Evolutionary conservation across 2,113 vertebrate genomes (phyloP).

Genomic region (Solea senegalensis): DNA sequence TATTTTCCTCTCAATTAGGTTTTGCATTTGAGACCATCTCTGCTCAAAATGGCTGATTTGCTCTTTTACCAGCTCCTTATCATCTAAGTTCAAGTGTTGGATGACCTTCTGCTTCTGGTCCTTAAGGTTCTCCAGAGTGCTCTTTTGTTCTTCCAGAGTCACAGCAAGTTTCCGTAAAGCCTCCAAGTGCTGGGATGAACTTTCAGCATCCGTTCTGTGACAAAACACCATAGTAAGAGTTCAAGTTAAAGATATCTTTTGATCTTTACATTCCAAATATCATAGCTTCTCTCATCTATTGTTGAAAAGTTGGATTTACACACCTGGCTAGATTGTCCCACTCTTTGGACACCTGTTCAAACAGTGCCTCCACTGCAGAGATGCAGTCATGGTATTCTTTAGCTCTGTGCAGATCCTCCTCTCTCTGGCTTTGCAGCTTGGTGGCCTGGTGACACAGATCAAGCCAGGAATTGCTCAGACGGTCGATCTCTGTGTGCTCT

Average conservation of each 20-base stretch:
- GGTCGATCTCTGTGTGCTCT: slow-evolving; percentile 88
- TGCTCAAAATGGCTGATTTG: slow-evolving; percentile 93
- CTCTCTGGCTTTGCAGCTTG: slow-evolving; percentile 86
- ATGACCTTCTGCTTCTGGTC: slow-evolving; percentile 90
- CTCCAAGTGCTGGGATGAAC: slow-evolving; percentile 89
- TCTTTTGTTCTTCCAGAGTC: slow-evolving; percentile 85
- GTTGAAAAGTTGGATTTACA: not conserved
- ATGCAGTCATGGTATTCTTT: slow-evolving; percentile 88
- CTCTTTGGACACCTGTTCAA: slow-evolving; percentile 93
- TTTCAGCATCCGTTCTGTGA: slow-evolving; percentile 91
- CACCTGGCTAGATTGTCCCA: slow-evolving; percentile 97
- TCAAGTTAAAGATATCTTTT: not conserved
- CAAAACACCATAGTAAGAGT: not conserved
- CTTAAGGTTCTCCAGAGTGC: slow-evolving; percentile 89
- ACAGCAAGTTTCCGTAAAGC: slow-evolving; percentile 86
- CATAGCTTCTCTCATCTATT: not conserved
- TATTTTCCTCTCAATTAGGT: slow-evolving; percentile 90
- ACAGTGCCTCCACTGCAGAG: slow-evolving; percentile 85
- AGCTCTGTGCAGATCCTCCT: slow-evolving; percentile 90
- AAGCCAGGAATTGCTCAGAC: slow-evolving; percentile 88
- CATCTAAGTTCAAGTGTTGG: slow-evolving; percentile 90
- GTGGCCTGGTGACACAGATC: slow-evolving; percentile 90
- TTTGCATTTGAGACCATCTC: slow-evolving; percentile 92
- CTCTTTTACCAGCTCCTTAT: slow-evolving; percentile 93
- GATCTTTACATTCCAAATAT: not conserved